These are phyloP conservation scores for Leucozona laternaria DNA, from an alignment of 2,888 invertebrate species.

Conservation along the genomic window DNA sequence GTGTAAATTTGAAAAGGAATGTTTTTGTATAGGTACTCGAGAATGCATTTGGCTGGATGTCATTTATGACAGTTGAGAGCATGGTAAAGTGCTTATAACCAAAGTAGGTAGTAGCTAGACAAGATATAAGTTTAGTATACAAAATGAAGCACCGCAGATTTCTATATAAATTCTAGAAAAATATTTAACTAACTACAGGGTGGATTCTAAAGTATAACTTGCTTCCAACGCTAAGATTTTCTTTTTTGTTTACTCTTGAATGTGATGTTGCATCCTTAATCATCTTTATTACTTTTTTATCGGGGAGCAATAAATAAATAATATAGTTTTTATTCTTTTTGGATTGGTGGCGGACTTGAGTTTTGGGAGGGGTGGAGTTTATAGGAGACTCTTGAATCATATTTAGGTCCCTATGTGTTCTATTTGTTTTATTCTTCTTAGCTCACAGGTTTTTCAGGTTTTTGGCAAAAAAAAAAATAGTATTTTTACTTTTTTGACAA, in stretches of 20 bases:
- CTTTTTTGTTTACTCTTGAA: not conserved
- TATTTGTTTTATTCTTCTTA: too few species aligned
- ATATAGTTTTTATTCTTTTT: not conserved
- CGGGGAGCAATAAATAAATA: too few species aligned
- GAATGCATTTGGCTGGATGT: slow-evolving; percentile 56
- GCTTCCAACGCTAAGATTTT: not conserved
- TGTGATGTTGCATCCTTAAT: not conserved
- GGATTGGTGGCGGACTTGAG: not conserved
- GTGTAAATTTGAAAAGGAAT: slow-evolving; percentile 36
- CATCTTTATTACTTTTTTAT: too few species aligned
- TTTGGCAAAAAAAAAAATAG: too few species aligned
- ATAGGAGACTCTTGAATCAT: too few species aligned
- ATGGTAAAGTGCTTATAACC: slow-evolving; percentile 15
- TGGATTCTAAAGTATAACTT: not conserved
- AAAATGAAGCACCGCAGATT: not conserved
- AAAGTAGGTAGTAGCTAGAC: not conserved
- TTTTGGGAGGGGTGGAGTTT: not conserved
- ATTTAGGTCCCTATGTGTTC: too few species aligned
- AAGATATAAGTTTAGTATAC: not conserved
- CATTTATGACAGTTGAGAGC: slow-evolving; percentile 55
- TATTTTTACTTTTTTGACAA: too few species aligned
- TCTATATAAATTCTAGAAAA: not conserved
- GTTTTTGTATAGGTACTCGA: slow-evolving; percentile 56
- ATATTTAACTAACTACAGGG: not conserved
- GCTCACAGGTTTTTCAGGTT: too few species aligned